phyloP scores from a whole-genome alignment of 2,888 invertebrate species.

The Congeria kusceri region DNA sequence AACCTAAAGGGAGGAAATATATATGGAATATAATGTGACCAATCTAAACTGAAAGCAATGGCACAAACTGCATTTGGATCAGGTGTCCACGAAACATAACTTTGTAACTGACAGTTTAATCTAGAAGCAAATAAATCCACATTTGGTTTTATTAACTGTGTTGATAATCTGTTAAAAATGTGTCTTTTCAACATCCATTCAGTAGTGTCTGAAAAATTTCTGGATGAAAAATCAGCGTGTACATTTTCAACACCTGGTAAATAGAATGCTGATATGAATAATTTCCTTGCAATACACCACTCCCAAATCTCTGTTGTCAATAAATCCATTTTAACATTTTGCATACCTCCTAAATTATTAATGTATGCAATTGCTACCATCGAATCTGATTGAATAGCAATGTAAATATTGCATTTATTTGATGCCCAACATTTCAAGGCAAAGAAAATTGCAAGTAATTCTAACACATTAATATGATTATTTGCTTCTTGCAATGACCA shows the following conservation, averaged over 20 bases:
- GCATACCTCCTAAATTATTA: slow-evolving; percentile 8
- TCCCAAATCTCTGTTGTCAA: slow-evolving; percentile 12
- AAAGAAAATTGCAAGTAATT: slow-evolving; percentile 18
- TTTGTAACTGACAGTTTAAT: slow-evolving; percentile 11
- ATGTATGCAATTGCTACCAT: slow-evolving; percentile 14
- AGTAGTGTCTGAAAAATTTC: slow-evolving; percentile 11
- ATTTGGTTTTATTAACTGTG: background rate
- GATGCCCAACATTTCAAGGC: background rate
- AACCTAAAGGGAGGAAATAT: slow-evolving; percentile 32
- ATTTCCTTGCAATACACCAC: slow-evolving; percentile 9
- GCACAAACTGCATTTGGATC: slow-evolving; percentile 30
- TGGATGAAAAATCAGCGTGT: slow-evolving; percentile 17
- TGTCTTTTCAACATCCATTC: slow-evolving; percentile 22
- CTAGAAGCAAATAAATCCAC: slow-evolving; percentile 23
- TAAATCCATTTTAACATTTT: background rate
- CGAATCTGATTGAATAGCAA: slow-evolving; percentile 7
- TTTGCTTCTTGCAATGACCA: slow-evolving; percentile 1
- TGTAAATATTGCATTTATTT: background rate
- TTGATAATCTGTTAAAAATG: no score
- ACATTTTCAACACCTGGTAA: slow-evolving; percentile 23
- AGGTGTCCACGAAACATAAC: slow-evolving; percentile 23
- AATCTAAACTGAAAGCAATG: slow-evolving; percentile 18
- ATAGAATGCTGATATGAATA: slow-evolving; percentile 15
- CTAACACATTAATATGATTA: background rate
- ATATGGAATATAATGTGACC: slow-evolving; percentile 4